phyloP scores from a whole-genome alignment of 2,888 invertebrate species.

The Allacma fusca region DNA sequence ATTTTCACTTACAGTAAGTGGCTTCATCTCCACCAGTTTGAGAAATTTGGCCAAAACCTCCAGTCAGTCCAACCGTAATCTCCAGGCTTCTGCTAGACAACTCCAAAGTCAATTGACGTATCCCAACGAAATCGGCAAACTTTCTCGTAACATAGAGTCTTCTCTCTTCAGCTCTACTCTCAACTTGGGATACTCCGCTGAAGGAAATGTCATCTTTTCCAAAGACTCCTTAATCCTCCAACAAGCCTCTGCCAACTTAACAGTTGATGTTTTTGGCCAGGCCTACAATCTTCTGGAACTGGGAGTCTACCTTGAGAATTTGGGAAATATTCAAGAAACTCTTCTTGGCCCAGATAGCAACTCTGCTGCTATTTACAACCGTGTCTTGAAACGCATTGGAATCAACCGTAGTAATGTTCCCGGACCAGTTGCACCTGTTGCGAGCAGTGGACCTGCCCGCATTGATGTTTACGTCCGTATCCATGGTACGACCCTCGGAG shows the following conservation, averaged over 20 bases:
- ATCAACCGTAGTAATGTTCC: not conserved
- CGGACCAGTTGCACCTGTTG: not conserved
- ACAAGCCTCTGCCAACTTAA: slow-evolving; percentile 76
- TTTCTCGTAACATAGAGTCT: slow-evolving; percentile 73
- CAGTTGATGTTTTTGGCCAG: slow-evolving; percentile 80
- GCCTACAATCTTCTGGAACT: slow-evolving; percentile 79
- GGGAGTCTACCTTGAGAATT: slow-evolving; percentile 39
- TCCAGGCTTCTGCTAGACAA: slow-evolving; percentile 65
- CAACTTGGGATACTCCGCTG: slow-evolving; percentile 74
- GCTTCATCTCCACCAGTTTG: slow-evolving; percentile 83
- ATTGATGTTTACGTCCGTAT: slow-evolving; percentile 79
- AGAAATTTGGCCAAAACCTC: slow-evolving; percentile 79
- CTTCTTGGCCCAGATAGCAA: slow-evolving; percentile 23
- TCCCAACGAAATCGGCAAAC: slow-evolving; percentile 69
- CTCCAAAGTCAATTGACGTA: slow-evolving; percentile 3
- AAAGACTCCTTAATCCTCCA: slow-evolving; percentile 82
- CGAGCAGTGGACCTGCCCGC: slow-evolving; percentile 24
- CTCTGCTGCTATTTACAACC: not conserved
- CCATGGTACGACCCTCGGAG: slow-evolving; percentile 84
- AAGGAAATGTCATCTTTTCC: slow-evolving; percentile 79
- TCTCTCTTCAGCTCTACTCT: slow-evolving; percentile 75
- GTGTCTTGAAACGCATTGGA: not conserved
- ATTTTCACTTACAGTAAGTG: slow-evolving; percentile 78
- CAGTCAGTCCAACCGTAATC: slow-evolving; percentile 76
- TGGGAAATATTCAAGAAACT: slow-evolving; percentile 23